phyloP scores from a whole-genome alignment of 2,113 vertebrate species.

The Cryptomyrus ogoouensis region DNA sequence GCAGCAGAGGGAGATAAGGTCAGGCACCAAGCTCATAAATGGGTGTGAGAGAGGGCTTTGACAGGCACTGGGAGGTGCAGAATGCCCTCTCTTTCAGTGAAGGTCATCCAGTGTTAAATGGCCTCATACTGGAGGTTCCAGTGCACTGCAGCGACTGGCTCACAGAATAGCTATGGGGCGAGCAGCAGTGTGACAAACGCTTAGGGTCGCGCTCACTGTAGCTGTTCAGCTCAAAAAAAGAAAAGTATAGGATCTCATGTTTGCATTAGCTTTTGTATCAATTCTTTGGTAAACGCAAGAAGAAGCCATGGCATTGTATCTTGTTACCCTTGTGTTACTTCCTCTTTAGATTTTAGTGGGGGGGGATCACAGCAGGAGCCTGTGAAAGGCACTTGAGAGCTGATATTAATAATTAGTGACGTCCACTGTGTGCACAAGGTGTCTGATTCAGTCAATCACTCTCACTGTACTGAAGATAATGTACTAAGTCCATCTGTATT shows the following conservation, averaged over 20 bases:
- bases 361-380: background rate
- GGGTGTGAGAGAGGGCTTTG: conserved; percentile 27
- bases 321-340: background rate
- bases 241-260: background rate
- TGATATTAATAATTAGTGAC: background rate
- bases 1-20: conserved; percentile 27
- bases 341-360: background rate
- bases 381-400: background rate
- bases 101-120: background rate
- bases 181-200: background rate
- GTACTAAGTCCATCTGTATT: background rate
- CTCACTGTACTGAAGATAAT: background rate
- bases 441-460: background rate
- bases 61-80: conserved; percentile 7
- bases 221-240: background rate
- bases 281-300: background rate
- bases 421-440: background rate
- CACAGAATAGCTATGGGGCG: background rate
- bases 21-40: conserved; percentile 25
- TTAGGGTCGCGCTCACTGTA: background rate
- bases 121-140: background rate
- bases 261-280: background rate
- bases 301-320: background rate
- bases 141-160: background rate
- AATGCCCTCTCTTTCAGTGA: background rate